phyloP scores from a whole-genome alignment of 2,797 vertebrate species.

The Anas georgica region DNA sequence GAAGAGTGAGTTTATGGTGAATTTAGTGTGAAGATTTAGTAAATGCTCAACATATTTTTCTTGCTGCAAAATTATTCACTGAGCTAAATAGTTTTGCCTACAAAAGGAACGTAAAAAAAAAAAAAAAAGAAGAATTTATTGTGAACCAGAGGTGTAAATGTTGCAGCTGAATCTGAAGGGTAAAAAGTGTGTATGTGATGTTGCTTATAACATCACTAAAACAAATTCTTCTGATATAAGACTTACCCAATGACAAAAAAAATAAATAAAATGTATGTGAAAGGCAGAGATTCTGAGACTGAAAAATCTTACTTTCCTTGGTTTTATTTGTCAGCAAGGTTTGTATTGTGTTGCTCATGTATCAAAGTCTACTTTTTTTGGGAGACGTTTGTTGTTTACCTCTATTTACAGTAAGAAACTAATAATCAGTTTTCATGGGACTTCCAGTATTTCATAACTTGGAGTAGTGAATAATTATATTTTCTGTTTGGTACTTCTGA shows the following conservation, averaged over 20 bases:
- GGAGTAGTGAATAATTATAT: not conserved
- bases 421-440: not conserved
- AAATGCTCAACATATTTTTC: constrained; percentile 9
- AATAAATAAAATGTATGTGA: too few relatives aligned
- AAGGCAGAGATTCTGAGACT: not conserved
- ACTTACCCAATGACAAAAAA: not conserved
- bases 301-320: not conserved
- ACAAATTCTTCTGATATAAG: not conserved
- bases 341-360: not conserved
- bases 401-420: not conserved
- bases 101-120: not conserved
- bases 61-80: not conserved
- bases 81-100: not conserved
- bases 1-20: not conserved
- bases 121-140: not conserved
- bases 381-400: not conserved
- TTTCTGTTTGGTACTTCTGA: not conserved
- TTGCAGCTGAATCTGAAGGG: not conserved
- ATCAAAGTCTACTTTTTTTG: not conserved
- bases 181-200: not conserved
- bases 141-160: not conserved
- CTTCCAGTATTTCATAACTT: not conserved
- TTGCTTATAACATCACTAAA: not conserved
- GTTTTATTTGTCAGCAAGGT: not conserved
- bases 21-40: not conserved